Base-by-base conservation (phyloP, 2,797 vertebrate genomes). In the Danio albolineatus region DNA sequence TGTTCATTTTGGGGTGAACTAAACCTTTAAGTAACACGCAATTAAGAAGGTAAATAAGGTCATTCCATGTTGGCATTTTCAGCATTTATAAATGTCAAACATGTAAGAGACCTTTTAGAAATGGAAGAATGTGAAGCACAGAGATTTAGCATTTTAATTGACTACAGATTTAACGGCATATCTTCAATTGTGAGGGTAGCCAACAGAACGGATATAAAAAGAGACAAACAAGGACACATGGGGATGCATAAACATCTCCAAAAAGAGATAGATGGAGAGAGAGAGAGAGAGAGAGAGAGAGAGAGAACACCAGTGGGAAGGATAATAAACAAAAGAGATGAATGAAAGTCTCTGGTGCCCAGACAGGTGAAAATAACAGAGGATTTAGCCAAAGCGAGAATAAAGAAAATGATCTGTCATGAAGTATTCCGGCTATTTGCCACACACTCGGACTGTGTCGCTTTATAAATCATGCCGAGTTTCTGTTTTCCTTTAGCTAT, bases 271-370 rank as follows among this genome's bases (percentile, higher is more conserved):
- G n/a, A n/a, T n/a, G n/a, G n/a, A n/a, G n/a, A n/a, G n/a, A n/a
- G n/a, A 28, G 19, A n/a, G n/a, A 67, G 43, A 6, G 7, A 46
- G 1, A 46, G 44, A 36, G 19, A 14, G 17, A 65, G 21, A 41
- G 19, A n/a, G n/a, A 67, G 43, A 6, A 44, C 64, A 44, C 62
- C 14, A 46, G 16, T n/a, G 28, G 17, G 38, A 28, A 62, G 13
- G 5, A 59, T 19, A 75, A 62, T 75, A 66, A 77, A 48, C 14
- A 44, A 46, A 17, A 2, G 14, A 46, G 73, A 76, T 65, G 17
- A 76, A 64, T 74, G 16, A 12, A 56, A 28, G 10, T 54, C 60
- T 65, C 38, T 46, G 17, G 39, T 44, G 39, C 14, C 16, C 38
- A 43, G n/a, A 64, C 69, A 72, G 53, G 69, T 44, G 53, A 54